Evolutionary conservation across 2,797 vertebrate genomes (phyloP).

Genomic region (Helicolenus hilgendorfi): DNA sequence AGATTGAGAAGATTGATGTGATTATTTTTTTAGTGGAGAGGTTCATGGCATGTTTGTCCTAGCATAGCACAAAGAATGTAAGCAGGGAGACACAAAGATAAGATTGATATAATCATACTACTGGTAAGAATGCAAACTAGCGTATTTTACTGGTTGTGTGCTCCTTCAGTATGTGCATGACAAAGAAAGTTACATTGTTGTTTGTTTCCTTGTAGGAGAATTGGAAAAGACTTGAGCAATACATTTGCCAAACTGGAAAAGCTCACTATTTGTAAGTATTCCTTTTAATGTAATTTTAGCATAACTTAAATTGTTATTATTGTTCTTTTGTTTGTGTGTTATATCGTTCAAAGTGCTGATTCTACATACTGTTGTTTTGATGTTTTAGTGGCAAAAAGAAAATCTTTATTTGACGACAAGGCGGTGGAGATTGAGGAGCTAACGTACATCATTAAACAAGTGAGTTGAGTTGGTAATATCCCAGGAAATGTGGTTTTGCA

Average conservation of each 20-base stretch:
- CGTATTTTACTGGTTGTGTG: neutral
- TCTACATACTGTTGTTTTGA: slow-evolving; percentile 3
- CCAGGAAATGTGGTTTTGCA: neutral
- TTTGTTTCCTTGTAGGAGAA: slow-evolving; percentile 89
- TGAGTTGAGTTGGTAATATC: slow-evolving; percentile 64
- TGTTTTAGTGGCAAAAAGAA: slow-evolving; percentile 95
- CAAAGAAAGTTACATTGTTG: neutral
- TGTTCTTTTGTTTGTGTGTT: neutral
- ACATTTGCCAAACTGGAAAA: slow-evolving; percentile 98
- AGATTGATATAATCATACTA: neutral
- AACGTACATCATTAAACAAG: slow-evolving; percentile 97
- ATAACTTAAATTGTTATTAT: neutral
- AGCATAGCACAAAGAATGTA: neutral
- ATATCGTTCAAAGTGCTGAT: neutral
- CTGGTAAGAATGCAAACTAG: neutral
- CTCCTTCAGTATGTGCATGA: neutral
- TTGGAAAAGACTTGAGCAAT: slow-evolving; percentile 97
- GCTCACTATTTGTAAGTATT: slow-evolving; percentile 95
- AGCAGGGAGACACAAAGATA: neutral
- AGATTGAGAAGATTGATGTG: neutral
- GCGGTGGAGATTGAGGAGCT: slow-evolving; percentile 96
- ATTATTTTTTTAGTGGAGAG: neutral
- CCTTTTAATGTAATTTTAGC: neutral
- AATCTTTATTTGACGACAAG: slow-evolving; percentile 97
- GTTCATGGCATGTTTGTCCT: neutral